Percentiles rank a stretch among this genome's conserved stretches.
Conservation (phyloP, 2,888 invertebrate genomes). For the Caenorhabditis afra region DNA sequence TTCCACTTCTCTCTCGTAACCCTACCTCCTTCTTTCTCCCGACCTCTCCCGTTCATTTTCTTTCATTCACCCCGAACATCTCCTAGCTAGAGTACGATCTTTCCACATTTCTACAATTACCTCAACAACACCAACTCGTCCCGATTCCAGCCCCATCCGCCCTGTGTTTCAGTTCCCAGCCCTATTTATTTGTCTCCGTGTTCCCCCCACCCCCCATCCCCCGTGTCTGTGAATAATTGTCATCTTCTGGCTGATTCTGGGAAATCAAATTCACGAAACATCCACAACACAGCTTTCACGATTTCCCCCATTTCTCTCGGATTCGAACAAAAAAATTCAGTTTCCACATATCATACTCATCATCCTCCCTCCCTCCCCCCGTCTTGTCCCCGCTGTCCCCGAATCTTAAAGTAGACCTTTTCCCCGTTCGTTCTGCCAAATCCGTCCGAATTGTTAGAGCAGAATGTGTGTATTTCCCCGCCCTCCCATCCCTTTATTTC, state of each 20-base stretch:
- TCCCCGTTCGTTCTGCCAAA: slow-evolving; percentile 13
- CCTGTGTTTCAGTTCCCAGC: slow-evolving; percentile 33
- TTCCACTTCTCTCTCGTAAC: slow-evolving; percentile 7
- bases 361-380: neutral
- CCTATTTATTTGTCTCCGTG: slow-evolving; percentile 34
- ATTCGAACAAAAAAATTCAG: slow-evolving; percentile 43
- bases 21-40: slow-evolving; percentile 11
- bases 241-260: slow-evolving; percentile 1
- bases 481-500: neutral
- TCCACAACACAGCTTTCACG: slow-evolving; percentile 3
- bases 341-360: slow-evolving; percentile 44
- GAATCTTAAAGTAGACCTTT: slow-evolving; percentile 3
- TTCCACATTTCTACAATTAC: neutral
- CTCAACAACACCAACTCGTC: neutral
- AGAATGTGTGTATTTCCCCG: too few species aligned
- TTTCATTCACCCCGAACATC: slow-evolving; percentile 44
- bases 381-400: too few species aligned
- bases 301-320: slow-evolving; percentile 1
- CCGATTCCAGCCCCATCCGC: slow-evolving; percentile 10
- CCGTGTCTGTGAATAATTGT: slow-evolving; percentile 58
- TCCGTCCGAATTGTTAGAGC: too few species aligned
- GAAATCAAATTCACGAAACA: neutral
- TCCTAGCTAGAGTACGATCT: slow-evolving; percentile 31
- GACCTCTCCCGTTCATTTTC: slow-evolving; percentile 3
- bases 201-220: slow-evolving; percentile 12